Evolutionary conservation across 2,113 vertebrate genomes (phyloP), one percentile per base, ranked within the genome.

Genomic region (Barbus barbus): DNA sequence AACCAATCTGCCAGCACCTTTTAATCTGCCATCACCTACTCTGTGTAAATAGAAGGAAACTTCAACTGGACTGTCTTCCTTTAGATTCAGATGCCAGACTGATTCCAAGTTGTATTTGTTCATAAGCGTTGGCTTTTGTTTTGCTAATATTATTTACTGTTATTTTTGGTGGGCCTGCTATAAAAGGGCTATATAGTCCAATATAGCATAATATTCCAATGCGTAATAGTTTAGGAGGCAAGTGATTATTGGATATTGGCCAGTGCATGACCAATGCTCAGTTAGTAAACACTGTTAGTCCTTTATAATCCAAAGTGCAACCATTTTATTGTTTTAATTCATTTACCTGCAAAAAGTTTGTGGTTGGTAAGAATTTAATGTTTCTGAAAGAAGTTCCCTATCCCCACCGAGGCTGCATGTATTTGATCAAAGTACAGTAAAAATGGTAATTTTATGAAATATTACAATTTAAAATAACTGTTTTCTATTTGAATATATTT

Each of bases 291-390:
- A 51, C 44, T 18, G 5, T 41, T 65, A 67, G 22, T 44, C 31
- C 60, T 82, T 53, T 67, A 58, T 84, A 75, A 63, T 83, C 36
- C 26, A 41, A 63, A 85, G 53, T 67, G 74, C 36, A 24, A 74
- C 33, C 0, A 22, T 26, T 65, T 73, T 60, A 56, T 33, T 60
- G 60, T 1, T 20, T 81, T 69, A 95, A 5, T 81, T 61, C 94
- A 94, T 95, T 96, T 95, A 67, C 33, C 26, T 18, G 9, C 44
- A 48, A 31, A 51, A 31, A 31, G 73, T 75, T 75, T 75, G 16
- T 26, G 46, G 44, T 51, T 26, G 8, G 73, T 46, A 24, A 58
- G 36, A 24, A 46, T 46, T 65, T 65, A n/a, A n/a, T n/a, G n/a
- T n/a, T n/a, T n/a, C n/a, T n/a, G n/a, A n/a, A n/a, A n/a, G n/a